phyloP scores from a whole-genome alignment of 2,888 invertebrate species.

The Agrochola lychnidis region DNA sequence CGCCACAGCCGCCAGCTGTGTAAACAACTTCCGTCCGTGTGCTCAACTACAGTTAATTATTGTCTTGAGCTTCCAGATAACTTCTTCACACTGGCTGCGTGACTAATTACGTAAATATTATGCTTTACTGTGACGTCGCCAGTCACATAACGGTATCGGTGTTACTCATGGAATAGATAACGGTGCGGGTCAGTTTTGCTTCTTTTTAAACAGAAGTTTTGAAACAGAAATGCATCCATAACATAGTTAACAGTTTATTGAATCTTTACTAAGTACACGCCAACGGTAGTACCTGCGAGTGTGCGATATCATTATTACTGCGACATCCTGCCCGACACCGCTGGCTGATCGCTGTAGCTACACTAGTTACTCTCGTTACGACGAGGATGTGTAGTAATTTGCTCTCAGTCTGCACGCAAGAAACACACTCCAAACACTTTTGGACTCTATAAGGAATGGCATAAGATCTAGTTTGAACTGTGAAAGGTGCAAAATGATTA shows the following conservation, averaged over 20 bases:
- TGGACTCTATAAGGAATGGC: constrained; percentile 17
- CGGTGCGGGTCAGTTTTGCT: neutral
- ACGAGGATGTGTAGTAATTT: constrained; percentile 55
- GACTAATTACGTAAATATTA: constrained; percentile 22
- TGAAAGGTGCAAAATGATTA: constrained; percentile 22
- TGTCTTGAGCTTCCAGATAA: constrained; percentile 16
- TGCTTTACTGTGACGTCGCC: constrained; percentile 4
- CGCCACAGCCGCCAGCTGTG: constrained; percentile 38
- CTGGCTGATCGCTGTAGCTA: constrained; percentile 4
- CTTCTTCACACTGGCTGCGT: neutral
- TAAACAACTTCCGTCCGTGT: constrained; percentile 37
- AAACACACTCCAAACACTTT: constrained; percentile 3
- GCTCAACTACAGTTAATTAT: neutral
- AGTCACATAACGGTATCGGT: neutral
- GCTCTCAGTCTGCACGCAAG: constrained; percentile 29
- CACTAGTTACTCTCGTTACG: constrained; percentile 39
- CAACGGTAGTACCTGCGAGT: neutral
- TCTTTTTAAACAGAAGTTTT: neutral
- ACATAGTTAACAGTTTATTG: neutral
- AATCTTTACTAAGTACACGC: neutral
- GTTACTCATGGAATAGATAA: neutral
- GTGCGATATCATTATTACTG: constrained; percentile 10
- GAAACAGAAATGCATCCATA: neutral
- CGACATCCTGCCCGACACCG: constrained; percentile 19
- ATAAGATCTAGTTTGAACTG: constrained; percentile 45